A percentile compares a stretch with the other conserved stretches of the same genome.
Evolutionary conservation across 35 echinoderm and acorn worm species (phyloP).

Genomic region (Patiria miniata): DNA sequence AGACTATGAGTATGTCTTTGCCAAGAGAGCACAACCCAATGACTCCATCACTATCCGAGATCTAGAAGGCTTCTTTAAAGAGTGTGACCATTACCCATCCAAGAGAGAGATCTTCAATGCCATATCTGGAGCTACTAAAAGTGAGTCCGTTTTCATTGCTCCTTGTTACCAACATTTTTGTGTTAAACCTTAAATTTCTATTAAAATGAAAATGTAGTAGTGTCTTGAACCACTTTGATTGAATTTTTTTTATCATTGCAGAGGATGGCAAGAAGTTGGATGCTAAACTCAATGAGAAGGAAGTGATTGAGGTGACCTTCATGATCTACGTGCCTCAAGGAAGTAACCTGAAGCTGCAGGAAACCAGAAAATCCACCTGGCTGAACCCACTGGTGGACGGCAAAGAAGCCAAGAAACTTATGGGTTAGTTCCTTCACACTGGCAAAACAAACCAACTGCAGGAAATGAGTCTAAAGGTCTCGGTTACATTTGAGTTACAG

Average conservation of each 20-base stretch:
- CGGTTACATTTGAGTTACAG: neutral
- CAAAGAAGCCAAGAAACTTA: slow-evolving; percentile 80
- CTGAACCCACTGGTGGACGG: slow-evolving; percentile 88
- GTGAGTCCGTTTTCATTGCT: slow-evolving; percentile 38
- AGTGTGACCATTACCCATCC: slow-evolving; percentile 87
- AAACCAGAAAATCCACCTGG: slow-evolving; percentile 89
- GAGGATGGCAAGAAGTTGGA: slow-evolving; percentile 74
- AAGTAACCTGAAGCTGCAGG: slow-evolving; percentile 54
- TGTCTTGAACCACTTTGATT: too few species aligned
- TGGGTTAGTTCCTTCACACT: slow-evolving; percentile 69
- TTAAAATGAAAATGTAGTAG: too few species aligned
- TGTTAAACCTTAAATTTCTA: too few species aligned
- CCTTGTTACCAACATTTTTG: too few species aligned
- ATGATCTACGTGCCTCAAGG: slow-evolving; percentile 93
- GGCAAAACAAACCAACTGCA: neutral
- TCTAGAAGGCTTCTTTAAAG: slow-evolving; percentile 65
- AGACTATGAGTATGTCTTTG: slow-evolving; percentile 94
- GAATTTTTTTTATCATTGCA: slow-evolving; percentile 7
- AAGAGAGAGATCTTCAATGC: slow-evolving; percentile 85
- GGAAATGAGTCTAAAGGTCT: neutral
- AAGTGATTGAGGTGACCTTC: slow-evolving; percentile 77
- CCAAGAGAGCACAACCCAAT: slow-evolving; percentile 68
- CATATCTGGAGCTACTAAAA: slow-evolving; percentile 77
- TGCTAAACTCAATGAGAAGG: slow-evolving; percentile 69
- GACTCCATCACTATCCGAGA: slow-evolving; percentile 59